Base-by-base conservation (phyloP, 2,888 invertebrate genomes). In the Drosophila ustulata region DNA sequence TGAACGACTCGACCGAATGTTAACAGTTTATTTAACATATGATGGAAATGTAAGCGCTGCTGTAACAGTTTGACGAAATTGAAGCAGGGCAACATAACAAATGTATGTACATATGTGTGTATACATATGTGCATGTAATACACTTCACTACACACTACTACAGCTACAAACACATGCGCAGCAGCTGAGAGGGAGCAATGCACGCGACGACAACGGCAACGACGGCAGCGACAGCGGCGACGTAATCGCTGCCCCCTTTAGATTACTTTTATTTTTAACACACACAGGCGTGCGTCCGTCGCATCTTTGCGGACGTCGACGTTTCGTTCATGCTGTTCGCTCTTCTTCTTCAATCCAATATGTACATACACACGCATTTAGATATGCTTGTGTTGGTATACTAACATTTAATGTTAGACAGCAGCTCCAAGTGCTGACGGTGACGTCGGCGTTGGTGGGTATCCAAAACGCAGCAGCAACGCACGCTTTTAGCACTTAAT, bases 111-210 rank as follows among this genome's bases (percentile, higher is more conserved):
- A n/a, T n/a, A 2, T 18, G 18, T 18, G 18, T 18, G 1, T 25
- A 18, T 32, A 11, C 30, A 6, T 34, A 9, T 37, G 25, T 34
- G 18, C 1, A 37, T 59, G 34, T 45, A 39, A 47, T 47, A 53
- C 32, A 57, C 46, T 52, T 56, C 65, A 66, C 65, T 53, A 75
- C 53, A 68, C 55, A 61, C 63, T 5, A 72, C 66, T 58, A 73
- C 64, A 68, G 68, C 74, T 65, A 75, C 75, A 75, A 75, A 78
- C 75, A 69, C 81, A 82, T 82, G 82, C 88, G 82, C 82, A 82
- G 81, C 87, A 87, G 75, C 87, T 87, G 85, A 83, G 82, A 70
- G 82, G 81, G 81, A 82, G 82, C 82, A 87, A 82, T 84, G 80
- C 80, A 80, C 80, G 80, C 80, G 85, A 80, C 78, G 59, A 61